phyloP scores from a whole-genome alignment of 2,797 vertebrate genomes.

The Ctenopoma multispine region DNA sequence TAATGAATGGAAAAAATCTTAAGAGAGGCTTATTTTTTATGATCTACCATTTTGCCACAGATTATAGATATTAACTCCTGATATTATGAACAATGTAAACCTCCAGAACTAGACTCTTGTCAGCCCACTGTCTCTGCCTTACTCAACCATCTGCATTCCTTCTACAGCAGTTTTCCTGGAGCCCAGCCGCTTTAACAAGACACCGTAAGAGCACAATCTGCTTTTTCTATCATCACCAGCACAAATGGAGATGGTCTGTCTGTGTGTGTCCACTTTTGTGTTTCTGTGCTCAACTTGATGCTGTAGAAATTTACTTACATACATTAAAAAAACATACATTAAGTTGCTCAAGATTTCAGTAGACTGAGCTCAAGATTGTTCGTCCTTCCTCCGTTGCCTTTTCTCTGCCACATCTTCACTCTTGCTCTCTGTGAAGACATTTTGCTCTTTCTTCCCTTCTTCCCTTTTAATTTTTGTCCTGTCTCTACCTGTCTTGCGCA shows the following conservation, averaged over 20 bases:
- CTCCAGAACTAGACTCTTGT: constrained; percentile 34
- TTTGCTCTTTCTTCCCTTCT: neutral
- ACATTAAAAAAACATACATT: neutral
- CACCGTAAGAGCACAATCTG: constrained; percentile 20
- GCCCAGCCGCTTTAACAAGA: constrained; percentile 37
- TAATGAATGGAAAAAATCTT: neutral
- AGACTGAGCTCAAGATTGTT: constrained; percentile 8
- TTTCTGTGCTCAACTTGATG: neutral
- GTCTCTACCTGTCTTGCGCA: constrained; percentile 79
- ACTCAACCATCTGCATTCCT: constrained; percentile 71
- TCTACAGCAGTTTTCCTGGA: constrained; percentile 50
- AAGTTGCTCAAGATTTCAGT: neutral
- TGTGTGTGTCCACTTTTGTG: neutral
- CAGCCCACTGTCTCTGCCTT: constrained; percentile 37
- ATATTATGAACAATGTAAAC: constrained; percentile 20
- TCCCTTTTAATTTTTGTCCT: constrained; percentile 60
- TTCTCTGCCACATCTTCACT: constrained; percentile 42
- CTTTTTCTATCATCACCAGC: constrained; percentile 5
- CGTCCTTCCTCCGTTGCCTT: constrained; percentile 16
- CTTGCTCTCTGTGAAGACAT: constrained; percentile 13
- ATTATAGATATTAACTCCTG: constrained; percentile 6
- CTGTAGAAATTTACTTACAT: neutral
- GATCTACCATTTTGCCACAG: neutral
- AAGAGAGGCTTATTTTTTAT: neutral
- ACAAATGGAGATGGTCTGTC: neutral